A percentile compares a stretch with the other conserved stretches of the same genome.
These are phyloP conservation scores for Psittacus erithacus DNA, from an alignment of 2,113 vertebrate species.

Conservation along the genomic window DNA sequence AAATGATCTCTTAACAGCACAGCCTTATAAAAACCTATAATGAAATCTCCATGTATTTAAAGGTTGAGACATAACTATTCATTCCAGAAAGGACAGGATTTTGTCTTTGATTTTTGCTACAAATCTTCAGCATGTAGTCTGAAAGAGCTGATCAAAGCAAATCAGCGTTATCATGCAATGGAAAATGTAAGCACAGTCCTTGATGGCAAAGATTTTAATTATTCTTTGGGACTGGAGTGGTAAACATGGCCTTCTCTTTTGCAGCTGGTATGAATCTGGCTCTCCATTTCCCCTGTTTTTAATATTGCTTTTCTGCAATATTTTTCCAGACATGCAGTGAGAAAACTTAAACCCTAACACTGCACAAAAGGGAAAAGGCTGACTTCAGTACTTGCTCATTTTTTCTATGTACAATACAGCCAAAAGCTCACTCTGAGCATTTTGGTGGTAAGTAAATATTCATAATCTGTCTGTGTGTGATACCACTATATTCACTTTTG, in stretches of 20 bases:
- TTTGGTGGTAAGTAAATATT: not conserved
- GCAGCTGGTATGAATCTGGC: not conserved
- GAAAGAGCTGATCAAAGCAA: not conserved
- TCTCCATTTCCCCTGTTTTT: not conserved
- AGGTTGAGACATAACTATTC: not conserved
- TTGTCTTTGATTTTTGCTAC: not conserved
- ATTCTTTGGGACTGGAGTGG: not conserved
- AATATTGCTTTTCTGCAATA: not conserved
- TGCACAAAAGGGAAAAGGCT: not conserved
- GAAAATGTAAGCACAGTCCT: not conserved
- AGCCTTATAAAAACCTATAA: not conserved
- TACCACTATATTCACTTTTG: not conserved
- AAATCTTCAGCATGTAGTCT: not conserved
- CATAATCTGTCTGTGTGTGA: not conserved
- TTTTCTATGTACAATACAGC: not conserved
- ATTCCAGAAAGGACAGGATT: not conserved
- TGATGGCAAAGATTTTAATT: not conserved
- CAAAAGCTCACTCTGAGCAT: not conserved
- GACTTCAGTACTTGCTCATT: not conserved
- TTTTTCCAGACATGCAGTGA: not conserved
- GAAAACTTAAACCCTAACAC: not conserved
- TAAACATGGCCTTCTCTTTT: not conserved
- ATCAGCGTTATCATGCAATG: not conserved
- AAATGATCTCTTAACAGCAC: not conserved
- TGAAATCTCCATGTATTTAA: fast-evolving